Evolutionary conservation across 2,888 invertebrate genomes (phyloP).

Genomic region (Tridacna crocea): DNA sequence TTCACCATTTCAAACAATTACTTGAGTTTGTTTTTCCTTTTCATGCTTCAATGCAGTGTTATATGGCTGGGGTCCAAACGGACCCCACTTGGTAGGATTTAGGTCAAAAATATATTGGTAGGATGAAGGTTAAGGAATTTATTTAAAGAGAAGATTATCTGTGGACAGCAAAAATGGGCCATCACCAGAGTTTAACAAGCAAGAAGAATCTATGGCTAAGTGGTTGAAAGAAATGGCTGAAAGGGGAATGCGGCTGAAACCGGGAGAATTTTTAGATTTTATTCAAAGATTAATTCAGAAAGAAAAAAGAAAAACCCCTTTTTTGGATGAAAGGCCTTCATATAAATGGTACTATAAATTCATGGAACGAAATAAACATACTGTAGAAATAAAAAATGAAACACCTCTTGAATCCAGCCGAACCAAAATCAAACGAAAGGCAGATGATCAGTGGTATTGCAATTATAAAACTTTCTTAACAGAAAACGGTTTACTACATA

Average conservation of each 20-base stretch:
- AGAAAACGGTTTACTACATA: conserved; percentile 25
- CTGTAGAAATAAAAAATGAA: conserved; percentile 42
- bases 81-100: too few species aligned
- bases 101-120: not conserved
- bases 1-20: too few species aligned
- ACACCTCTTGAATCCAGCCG: conserved; percentile 32
- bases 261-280: conserved; percentile 49
- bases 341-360: conserved; percentile 41
- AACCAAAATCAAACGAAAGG: conserved; percentile 33
- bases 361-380: conserved; percentile 42
- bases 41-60: too few species aligned
- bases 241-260: conserved; percentile 57
- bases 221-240: conserved; percentile 53
- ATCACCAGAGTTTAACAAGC: conserved; percentile 32
- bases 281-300: conserved; percentile 37
- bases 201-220: conserved; percentile 51
- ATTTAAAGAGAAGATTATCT: conserved; percentile 26
- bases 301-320: conserved; percentile 38
- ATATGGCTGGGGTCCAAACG: too few species aligned
- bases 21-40: too few species aligned
- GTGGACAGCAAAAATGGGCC: conserved; percentile 52
- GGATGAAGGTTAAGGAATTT: conserved; percentile 16
- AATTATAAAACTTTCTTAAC: conserved; percentile 23
- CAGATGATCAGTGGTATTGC: conserved; percentile 38
- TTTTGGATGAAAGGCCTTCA: conserved; percentile 30